These are phyloP conservation scores for Platyscapa corneri DNA, from an alignment of 1,140 invertebrate genomes.

Conservation along the genomic window DNA sequence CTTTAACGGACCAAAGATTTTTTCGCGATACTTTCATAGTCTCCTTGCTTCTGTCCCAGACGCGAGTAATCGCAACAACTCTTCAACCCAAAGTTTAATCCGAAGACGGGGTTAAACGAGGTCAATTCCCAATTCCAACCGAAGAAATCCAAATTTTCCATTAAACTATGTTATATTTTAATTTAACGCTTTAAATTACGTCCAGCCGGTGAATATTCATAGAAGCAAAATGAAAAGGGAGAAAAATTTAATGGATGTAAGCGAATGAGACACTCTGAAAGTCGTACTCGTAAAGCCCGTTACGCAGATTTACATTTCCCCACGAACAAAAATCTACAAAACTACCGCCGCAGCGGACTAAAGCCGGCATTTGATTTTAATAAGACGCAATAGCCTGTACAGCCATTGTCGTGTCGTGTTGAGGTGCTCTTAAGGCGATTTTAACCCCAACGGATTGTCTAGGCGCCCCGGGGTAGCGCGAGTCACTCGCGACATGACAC, in stretches of 20 bases:
- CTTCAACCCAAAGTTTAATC: too few relatives aligned
- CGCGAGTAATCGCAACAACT: too few relatives aligned
- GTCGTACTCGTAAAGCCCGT: background rate
- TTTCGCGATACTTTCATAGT: too few relatives aligned
- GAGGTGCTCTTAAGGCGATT: constrained; percentile 26
- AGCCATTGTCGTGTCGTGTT: background rate
- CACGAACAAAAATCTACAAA: background rate
- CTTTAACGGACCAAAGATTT: too few relatives aligned
- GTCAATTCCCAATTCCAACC: too few relatives aligned
- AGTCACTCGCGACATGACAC: background rate
- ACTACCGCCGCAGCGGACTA: too few relatives aligned
- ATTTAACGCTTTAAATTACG: too few relatives aligned
- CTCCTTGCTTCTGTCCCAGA: too few relatives aligned
- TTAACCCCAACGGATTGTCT: constrained; percentile 22
- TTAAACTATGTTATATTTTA: too few relatives aligned
- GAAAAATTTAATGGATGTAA: background rate
- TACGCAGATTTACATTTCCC: background rate
- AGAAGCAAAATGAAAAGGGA: background rate
- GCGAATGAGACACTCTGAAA: background rate
- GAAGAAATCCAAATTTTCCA: too few relatives aligned
- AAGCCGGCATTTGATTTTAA: constrained; percentile 22
- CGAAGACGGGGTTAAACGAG: too few relatives aligned
- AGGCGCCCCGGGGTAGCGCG: background rate
- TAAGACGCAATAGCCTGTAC: background rate
- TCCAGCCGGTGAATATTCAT: too few relatives aligned